Conservation (phyloP, 2,888 invertebrate species). For the Cylindroiulus punctatus region DNA sequence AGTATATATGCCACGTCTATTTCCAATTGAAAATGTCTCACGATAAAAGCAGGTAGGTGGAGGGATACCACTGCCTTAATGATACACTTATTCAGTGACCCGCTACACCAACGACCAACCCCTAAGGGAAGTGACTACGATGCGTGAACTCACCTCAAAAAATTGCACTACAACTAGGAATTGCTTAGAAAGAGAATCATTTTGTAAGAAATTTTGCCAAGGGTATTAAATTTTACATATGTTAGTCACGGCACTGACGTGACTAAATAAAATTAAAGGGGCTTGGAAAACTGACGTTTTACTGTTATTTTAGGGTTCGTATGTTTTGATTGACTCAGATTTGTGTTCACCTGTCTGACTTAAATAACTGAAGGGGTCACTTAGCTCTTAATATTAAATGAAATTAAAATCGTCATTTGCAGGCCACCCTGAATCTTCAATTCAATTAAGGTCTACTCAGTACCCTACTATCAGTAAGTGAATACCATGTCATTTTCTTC, state of each 20-base stretch:
- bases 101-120: slow-evolving; percentile 5
- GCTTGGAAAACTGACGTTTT: neutral
- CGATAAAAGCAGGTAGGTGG: slow-evolving; percentile 29
- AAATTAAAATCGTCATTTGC: no score
- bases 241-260: neutral
- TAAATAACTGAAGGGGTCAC: no score
- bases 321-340: no score
- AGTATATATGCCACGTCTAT: neutral
- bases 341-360: no score
- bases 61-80: slow-evolving; percentile 38
- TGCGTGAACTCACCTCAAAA: slow-evolving; percentile 24
- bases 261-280: neutral
- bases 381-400: no score
- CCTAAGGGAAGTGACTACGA: neutral
- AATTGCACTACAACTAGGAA: neutral
- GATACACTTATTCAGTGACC: slow-evolving; percentile 36
- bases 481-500: no score
- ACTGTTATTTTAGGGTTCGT: no score
- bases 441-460: no score
- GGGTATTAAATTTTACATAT: neutral
- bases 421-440: no score
- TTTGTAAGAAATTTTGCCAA: neutral
- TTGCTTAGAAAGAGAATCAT: neutral
- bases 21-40: slow-evolving; percentile 33
- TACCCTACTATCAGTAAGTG: no score